phyloP scores from a whole-genome alignment of 2,113 vertebrate species.

The Aramus guarauna region DNA sequence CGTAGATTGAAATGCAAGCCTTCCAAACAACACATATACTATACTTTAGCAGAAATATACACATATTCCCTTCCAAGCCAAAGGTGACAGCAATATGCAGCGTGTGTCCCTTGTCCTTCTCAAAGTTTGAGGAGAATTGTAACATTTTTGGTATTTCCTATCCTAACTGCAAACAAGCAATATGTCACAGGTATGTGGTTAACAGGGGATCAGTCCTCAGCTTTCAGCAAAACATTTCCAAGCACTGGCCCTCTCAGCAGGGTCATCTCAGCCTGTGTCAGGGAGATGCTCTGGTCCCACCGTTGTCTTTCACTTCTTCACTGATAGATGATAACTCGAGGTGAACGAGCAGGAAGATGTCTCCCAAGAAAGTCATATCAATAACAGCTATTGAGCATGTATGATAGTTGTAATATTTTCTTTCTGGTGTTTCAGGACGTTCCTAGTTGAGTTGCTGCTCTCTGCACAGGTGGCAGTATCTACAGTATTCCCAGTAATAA shows the following conservation, averaged over 20 bases:
- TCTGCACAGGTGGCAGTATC: neutral
- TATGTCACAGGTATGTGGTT: neutral
- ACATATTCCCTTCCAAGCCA: neutral
- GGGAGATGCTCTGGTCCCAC: neutral
- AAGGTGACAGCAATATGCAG: neutral
- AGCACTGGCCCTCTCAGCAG: neutral
- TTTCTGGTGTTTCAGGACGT: neutral
- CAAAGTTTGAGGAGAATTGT: neutral
- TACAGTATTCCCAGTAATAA: neutral
- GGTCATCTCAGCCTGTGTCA: neutral
- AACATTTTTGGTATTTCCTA: neutral
- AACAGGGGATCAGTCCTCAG: neutral
- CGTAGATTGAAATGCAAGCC: neutral
- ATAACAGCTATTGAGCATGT: neutral
- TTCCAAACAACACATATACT: neutral
- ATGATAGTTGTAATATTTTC: neutral
- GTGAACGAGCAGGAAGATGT: neutral
- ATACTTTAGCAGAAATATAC: neutral
- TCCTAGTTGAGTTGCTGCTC: neutral
- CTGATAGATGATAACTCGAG: neutral
- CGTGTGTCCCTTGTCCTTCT: neutral
- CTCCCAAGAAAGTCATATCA: neutral
- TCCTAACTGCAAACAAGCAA: neutral
- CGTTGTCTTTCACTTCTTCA: neutral
- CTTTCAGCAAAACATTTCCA: neutral